These are phyloP conservation scores for Temnothorax longispinosus DNA, from an alignment of 1,140 invertebrate species.

Conservation along the genomic window DNA sequence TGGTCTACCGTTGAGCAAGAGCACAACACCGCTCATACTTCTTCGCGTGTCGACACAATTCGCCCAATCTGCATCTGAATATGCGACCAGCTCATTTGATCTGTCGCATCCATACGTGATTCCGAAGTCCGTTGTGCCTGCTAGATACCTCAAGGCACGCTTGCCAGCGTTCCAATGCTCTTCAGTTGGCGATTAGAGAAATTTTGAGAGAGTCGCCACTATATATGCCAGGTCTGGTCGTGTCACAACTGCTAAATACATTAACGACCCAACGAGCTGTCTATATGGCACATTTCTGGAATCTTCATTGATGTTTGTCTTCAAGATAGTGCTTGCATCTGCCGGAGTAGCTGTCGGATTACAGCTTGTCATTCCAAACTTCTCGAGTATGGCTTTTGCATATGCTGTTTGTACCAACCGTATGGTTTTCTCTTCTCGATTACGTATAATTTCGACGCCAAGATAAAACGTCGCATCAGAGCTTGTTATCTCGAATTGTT, in stretches of 20 bases:
- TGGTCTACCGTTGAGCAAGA: not conserved
- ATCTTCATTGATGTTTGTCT: not conserved
- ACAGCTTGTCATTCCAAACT: not conserved
- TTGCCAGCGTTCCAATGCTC: not conserved
- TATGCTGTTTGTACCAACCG: not conserved
- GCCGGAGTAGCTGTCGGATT: not conserved
- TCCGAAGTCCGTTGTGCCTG: not conserved
- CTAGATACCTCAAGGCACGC: not conserved
- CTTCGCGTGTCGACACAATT: not conserved
- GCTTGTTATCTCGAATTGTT: not conserved
- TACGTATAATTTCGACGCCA: not conserved
- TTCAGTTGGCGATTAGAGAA: not conserved
- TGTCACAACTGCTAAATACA: not conserved
- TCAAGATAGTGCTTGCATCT: not conserved
- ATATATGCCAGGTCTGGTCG: not conserved
- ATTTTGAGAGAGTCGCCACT: not conserved
- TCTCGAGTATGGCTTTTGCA: not conserved
- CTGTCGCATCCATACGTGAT: not conserved
- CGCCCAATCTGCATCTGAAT: not conserved
- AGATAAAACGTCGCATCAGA: not conserved
- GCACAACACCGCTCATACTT: not conserved
- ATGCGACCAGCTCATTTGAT: not conserved
- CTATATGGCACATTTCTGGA: not conserved
- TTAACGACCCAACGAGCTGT: not conserved
- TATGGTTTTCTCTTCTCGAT: not conserved